These are phyloP conservation scores for Nowickia ferox DNA, from an alignment of 2,888 invertebrate species.

Conservation along the genomic window DNA sequence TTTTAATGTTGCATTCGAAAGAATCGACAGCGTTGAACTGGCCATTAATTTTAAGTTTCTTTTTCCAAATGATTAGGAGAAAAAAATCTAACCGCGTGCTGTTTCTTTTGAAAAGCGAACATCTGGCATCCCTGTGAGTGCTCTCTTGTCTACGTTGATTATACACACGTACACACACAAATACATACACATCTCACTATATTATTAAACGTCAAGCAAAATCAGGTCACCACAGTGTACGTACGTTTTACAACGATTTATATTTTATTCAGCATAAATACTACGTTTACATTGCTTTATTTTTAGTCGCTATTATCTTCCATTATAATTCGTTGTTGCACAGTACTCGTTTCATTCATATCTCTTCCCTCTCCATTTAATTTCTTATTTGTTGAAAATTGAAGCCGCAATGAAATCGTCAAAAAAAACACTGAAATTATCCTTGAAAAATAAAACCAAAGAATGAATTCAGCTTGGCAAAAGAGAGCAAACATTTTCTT, in stretches of 20 bases:
- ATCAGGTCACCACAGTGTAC: constrained; percentile 68
- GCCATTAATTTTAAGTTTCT: no score
- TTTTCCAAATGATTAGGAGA: no score
- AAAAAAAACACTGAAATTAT: constrained; percentile 42
- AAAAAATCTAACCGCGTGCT: no score
- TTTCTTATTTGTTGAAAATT: constrained; percentile 10
- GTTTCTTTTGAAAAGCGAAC: background rate
- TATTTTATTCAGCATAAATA: constrained; percentile 30
- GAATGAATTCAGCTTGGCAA: constrained; percentile 9
- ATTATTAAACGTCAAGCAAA: constrained; percentile 45
- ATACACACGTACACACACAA: background rate
- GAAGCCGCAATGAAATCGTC: background rate
- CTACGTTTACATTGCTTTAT: constrained; percentile 32
- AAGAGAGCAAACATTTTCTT: constrained; percentile 46
- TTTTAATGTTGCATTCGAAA: no score
- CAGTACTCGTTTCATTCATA: background rate
- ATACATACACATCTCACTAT: background rate
- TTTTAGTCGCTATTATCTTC: constrained; percentile 44
- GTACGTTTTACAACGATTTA: constrained; percentile 60
- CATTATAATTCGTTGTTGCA: constrained; percentile 44
- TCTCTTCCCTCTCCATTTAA: background rate
- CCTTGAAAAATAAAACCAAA: constrained; percentile 59
- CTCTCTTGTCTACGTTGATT: background rate
- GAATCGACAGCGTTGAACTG: no score
- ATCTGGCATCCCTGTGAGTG: constrained; percentile 21